Percentiles rank a stretch among this genome's conserved stretches.
phyloP scores from a whole-genome alignment of 2,113 vertebrate genomes.

The Empidonax alnorum region DNA sequence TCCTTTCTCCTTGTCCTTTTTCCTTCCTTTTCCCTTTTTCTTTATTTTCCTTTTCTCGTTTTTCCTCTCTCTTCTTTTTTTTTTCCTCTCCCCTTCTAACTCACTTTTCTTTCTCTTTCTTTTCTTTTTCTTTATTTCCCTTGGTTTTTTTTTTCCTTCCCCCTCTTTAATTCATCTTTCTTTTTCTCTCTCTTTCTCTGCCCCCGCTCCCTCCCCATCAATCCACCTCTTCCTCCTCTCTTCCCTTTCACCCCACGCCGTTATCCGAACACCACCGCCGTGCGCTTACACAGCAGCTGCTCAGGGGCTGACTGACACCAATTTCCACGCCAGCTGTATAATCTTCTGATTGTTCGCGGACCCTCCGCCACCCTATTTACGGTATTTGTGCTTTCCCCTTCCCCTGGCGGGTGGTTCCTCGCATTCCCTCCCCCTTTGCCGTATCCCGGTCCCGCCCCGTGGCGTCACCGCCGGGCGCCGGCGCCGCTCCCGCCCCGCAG shows the following conservation, averaged over 20 bases:
- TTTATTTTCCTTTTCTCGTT: too few relatives aligned
- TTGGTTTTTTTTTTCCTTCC: too few relatives aligned
- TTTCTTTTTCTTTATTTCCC: too few relatives aligned
- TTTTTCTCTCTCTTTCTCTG: not conserved
- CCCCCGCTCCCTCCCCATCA: too few relatives aligned
- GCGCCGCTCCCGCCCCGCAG: accelerated
- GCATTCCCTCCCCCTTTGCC: not conserved
- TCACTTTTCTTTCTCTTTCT: not conserved
- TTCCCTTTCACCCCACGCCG: too few relatives aligned
- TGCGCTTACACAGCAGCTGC: accelerated
- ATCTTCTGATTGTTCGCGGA: accelerated
- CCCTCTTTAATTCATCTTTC: not conserved
- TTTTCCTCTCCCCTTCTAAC: not conserved
- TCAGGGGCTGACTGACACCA: too few relatives aligned
- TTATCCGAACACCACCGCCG: not conserved
- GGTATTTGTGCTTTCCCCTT: accelerated
- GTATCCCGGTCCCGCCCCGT: not conserved
- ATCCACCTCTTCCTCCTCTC: not conserved
- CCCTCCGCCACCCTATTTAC: accelerated
- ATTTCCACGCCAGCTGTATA: accelerated
- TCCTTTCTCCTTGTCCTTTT: too few relatives aligned
- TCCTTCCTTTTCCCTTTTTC: accelerated
- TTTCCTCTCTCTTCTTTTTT: too few relatives aligned
- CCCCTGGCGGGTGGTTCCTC: accelerated
- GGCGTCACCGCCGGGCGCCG: not conserved